Evolutionary conservation across 2,888 invertebrate genomes (phyloP), one percentile per base, ranked within the genome.

Genomic region (Amiota minor): DNA sequence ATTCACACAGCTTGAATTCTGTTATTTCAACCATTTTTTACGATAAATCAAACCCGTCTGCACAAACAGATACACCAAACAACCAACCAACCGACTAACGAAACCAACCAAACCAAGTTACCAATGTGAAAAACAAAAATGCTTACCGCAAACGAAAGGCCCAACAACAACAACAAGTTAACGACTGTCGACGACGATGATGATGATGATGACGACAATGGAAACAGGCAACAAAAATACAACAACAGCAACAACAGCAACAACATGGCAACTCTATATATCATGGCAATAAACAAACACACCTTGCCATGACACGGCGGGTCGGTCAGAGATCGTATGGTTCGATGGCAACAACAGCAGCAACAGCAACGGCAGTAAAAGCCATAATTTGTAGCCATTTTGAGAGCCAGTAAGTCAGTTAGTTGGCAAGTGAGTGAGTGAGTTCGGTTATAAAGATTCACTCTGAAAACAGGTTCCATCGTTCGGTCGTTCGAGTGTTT

Each of bases 311-410:
- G 16, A 16, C 50, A 64, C 18, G 14, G 56, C 47, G 20, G 3
- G n/a, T n/a, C 56, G 18, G 35, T 35, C 35, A 35, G 35, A 35
- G 35, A 35, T 35, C 35, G 35, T 35, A 35, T 8, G 35, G 35
- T 35, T 35, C 35, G 35, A 35, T 35, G 6, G 6, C 0, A 14
- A 59, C 18, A 53, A 53, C 50, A 50, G 4, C 50, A 50, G 4
- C 50, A 50, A 50, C 53, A n/a, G n/a, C 53, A 53, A 8, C 2
- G 10, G n/a, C 10, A 45, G 23, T 45, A 23, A 49, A 71, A 53
- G 71, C 62, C 71, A 71, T 71, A 62, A 62, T 64, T 71, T 62
- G 71, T 71, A 68, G 67, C 67, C 67, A 68, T 68, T 68, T 68
- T 68, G 20, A 12, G 53, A 53, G 62, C 45, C n/a, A 62, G 62